phyloP scores from a whole-genome alignment of 2,888 invertebrate genomes.

The Leucophenga montana region DNA sequence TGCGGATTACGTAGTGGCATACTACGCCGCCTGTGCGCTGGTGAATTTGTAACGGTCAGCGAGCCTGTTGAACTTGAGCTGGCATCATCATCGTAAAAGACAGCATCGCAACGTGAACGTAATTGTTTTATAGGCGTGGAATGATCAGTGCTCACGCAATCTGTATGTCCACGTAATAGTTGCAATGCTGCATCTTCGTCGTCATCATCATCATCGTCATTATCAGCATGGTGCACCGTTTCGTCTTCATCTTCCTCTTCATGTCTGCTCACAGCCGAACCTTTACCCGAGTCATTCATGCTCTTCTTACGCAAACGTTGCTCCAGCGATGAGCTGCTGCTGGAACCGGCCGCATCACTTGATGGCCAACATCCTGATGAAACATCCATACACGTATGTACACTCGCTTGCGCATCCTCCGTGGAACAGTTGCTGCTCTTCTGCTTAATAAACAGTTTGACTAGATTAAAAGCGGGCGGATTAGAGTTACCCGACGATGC shows the following conservation, averaged over 20 bases:
- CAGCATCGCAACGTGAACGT: slow-evolving; percentile 51
- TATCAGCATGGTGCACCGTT: slow-evolving; percentile 34
- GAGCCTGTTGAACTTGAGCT: slow-evolving; percentile 68
- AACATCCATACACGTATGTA: slow-evolving; percentile 81
- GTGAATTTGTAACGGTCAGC: slow-evolving; percentile 66
- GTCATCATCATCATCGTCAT: slow-evolving; percentile 55
- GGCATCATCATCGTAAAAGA: slow-evolving; percentile 64
- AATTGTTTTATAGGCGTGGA: slow-evolving; percentile 50
- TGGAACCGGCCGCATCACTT: slow-evolving; percentile 69
- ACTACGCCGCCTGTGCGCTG: slow-evolving; percentile 67
- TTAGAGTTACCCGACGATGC: slow-evolving; percentile 73
- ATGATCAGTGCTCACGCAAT: slow-evolving; percentile 21
- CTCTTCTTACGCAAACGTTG: slow-evolving; percentile 72
- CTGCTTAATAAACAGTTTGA: slow-evolving; percentile 91
- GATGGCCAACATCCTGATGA: slow-evolving; percentile 86
- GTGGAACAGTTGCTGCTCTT: slow-evolving; percentile 82
- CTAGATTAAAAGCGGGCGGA: slow-evolving; percentile 85
- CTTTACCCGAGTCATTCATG: slow-evolving; percentile 73
- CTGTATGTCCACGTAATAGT: slow-evolving; percentile 31
- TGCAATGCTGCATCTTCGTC: slow-evolving; percentile 11
- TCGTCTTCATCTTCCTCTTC: slow-evolving; percentile 71
- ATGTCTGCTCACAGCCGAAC: slow-evolving; percentile 72
- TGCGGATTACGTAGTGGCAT: slow-evolving; percentile 72
- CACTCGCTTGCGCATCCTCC: slow-evolving; percentile 74
- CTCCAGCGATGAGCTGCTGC: slow-evolving; percentile 71